Evolutionary conservation across 2,797 vertebrate genomes (phyloP).

Genomic region (Acanthurus tractus): DNA sequence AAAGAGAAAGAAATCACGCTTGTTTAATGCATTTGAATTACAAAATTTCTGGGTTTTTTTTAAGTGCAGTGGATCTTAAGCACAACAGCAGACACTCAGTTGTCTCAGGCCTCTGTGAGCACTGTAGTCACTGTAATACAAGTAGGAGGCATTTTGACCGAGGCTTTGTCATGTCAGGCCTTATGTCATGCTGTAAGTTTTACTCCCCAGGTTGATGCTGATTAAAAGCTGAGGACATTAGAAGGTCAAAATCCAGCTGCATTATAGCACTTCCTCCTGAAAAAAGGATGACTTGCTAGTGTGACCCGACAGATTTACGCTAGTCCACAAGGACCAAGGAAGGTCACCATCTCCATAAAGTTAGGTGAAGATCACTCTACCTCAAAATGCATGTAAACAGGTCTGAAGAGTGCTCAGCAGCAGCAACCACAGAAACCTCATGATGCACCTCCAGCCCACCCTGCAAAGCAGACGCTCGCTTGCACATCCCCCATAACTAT

Average conservation of each 20-base stretch:
- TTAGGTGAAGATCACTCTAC: not conserved
- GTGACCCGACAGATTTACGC: constrained; percentile 14
- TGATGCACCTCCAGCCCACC: not conserved
- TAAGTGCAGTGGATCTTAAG: constrained; percentile 4
- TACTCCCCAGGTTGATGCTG: constrained; percentile 4
- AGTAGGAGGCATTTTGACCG: constrained; percentile 33
- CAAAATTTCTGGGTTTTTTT: not conserved
- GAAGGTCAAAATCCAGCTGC: constrained; percentile 23
- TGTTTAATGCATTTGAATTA: not conserved
- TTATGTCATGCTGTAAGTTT: constrained; percentile 27
- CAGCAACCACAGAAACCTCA: not conserved
- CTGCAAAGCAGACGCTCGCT: constrained; percentile 12
- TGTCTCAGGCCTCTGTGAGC: constrained; percentile 2
- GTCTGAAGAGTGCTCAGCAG: not conserved
- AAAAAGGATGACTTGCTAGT: constrained; percentile 8
- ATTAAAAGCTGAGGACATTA: constrained; percentile 35
- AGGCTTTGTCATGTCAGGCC: constrained; percentile 39
- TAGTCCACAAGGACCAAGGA: not conserved
- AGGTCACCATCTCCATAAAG: constrained; percentile 8
- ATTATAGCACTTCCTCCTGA: constrained; percentile 9
- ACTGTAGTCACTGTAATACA: not conserved
- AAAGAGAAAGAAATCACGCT: not conserved
- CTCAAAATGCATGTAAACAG: not conserved
- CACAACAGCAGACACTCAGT: constrained; percentile 29
- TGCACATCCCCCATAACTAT: not conserved